Percentiles rank a stretch among this genome's conserved stretches.
Evolutionary conservation across 2,113 vertebrate species (phyloP).

Genomic region (Hippopotamus amphibius): DNA sequence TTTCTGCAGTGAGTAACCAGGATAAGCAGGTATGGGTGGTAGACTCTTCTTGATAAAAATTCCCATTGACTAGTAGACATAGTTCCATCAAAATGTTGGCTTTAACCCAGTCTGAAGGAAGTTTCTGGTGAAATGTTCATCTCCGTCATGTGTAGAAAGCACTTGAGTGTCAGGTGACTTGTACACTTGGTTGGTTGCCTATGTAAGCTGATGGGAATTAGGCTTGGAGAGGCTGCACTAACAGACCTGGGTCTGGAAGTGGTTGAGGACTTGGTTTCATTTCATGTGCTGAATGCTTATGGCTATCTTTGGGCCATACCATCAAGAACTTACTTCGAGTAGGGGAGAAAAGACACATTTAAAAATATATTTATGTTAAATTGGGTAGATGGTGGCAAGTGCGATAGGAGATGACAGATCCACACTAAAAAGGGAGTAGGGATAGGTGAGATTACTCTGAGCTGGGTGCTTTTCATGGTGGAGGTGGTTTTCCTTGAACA

Average conservation of each 20-base stretch:
- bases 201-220: not conserved
- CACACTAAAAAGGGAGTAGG: not conserved
- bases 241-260: not conserved
- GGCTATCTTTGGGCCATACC: not conserved
- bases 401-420: not conserved
- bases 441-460: not conserved
- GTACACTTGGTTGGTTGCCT: not conserved
- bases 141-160: not conserved
- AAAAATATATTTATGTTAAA: not conserved
- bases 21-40: not conserved
- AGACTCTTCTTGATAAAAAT: constrained; percentile 7
- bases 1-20: not conserved
- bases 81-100: not conserved
- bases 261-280: not conserved
- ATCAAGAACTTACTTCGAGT: not conserved
- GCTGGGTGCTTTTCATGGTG: not conserved
- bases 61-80: not conserved
- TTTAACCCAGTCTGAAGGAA: not conserved
- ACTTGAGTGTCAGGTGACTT: not conserved
- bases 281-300: not conserved
- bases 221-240: not conserved
- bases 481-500: not conserved
- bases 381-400: not conserved
- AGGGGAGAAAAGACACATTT: not conserved
- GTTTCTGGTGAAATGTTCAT: constrained; percentile 30